Evolutionary conservation across 2,888 invertebrate genomes (phyloP), one percentile per base, ranked within the genome.

Genomic region (Eupithecia subfuscata): DNA sequence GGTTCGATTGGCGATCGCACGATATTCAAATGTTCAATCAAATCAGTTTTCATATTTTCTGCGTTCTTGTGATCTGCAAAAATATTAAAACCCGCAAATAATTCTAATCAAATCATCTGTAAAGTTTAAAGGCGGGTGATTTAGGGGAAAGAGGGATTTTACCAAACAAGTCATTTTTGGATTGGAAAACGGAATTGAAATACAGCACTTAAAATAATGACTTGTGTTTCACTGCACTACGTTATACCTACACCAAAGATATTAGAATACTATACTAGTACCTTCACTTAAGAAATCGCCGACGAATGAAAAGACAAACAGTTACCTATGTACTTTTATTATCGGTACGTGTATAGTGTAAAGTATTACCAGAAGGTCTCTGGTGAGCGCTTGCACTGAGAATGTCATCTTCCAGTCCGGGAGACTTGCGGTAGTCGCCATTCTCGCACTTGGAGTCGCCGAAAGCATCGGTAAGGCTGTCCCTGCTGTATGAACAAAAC

Each of bases 391-490:
- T 87, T 40, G 95, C 95, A 43, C 96, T 91, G 18, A 93, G 86
- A 81, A 95, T 95, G 65, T 96, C 96, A 37, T 96, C 96, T 77
- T 90, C 96, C 77, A 87, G 95, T 80, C 87, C 95, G 86, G 95
- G 95, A 2, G 95, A 95, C 84, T 96, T 96, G 79, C 96, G 95
- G 76, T 96, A 95, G 68, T 96, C 95, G 0, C 96, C 96, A 18
- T 96, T 96, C 82, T 96, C 96, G 82, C 77, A 77, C 56, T 96
- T 96, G n/a, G 95, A 93, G 81, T 96, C 95, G 75, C 97, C 97
- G 85, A 96, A 97, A 0, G 95, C 95, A 81, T 97, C 97, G 48
- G 97, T 97, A 79, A 97, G 94, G 83, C 97, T 97, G 88, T 97
- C 96, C 78, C 96, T 95, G 85, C 94, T 93, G 82, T 71, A 75